Evolutionary conservation across 1,140 invertebrate genomes (phyloP).

Genomic region (Panagrolaimus sp.): DNA sequence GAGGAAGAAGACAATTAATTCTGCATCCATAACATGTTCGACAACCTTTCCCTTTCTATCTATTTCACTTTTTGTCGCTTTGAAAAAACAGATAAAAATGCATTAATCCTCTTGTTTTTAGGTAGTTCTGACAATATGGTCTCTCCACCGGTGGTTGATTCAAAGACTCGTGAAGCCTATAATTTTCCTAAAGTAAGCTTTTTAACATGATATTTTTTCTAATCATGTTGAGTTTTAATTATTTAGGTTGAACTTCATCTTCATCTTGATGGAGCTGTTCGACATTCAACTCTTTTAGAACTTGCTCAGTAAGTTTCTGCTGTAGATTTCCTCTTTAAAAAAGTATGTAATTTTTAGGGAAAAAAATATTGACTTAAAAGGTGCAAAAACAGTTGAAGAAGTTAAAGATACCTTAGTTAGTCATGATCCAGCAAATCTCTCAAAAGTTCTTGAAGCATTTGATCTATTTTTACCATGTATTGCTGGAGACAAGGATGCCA

Average conservation of each 20-base stretch:
- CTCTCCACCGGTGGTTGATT: slow-evolving; percentile 13
- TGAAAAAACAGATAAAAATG: no score
- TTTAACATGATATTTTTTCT: no score
- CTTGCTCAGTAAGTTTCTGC: slow-evolving; percentile 60
- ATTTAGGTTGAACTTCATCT: slow-evolving; percentile 63
- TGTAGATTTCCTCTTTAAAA: slow-evolving; percentile 19
- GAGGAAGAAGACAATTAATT: no score
- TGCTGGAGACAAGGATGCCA: slow-evolving; percentile 64
- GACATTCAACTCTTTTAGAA: slow-evolving; percentile 64
- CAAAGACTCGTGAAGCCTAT: neutral
- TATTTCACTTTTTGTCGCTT: no score
- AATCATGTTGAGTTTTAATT: no score
- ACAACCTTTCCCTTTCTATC: no score
- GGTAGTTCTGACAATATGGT: slow-evolving; percentile 6
- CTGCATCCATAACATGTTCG: no score
- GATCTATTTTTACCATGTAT: slow-evolving; percentile 61
- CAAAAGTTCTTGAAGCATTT: slow-evolving; percentile 62
- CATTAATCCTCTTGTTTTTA: neutral
- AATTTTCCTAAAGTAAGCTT: slow-evolving; percentile 12
- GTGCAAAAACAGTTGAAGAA: slow-evolving; percentile 56
- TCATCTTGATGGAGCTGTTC: slow-evolving; percentile 65
- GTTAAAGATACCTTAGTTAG: slow-evolving; percentile 54
- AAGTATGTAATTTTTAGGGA: slow-evolving; percentile 32
- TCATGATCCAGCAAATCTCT: slow-evolving; percentile 45
- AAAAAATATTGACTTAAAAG: slow-evolving; percentile 48